Conservation (phyloP, 2,888 invertebrate species). For the Minunthozetes semirufus region DNA sequence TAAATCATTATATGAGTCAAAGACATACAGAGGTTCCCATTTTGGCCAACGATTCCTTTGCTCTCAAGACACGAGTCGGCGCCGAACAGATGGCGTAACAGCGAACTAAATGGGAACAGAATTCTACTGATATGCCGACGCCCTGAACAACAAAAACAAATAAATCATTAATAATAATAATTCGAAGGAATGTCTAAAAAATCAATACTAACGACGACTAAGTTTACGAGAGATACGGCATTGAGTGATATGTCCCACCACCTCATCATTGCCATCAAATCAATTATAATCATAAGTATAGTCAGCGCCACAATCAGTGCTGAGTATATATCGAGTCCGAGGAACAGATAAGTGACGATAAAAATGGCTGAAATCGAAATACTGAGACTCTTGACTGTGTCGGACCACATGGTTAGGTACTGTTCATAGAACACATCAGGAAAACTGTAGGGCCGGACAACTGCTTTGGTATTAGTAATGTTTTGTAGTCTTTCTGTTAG, state of each 20-base stretch:
- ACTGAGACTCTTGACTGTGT: constrained; percentile 50
- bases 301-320: constrained; percentile 50
- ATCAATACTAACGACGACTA: constrained; percentile 53
- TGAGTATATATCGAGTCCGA: constrained; percentile 53
- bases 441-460: constrained; percentile 47
- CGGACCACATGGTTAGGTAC: constrained; percentile 51
- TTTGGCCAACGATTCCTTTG: constrained; percentile 71
- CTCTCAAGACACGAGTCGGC: constrained; percentile 64
- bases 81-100: constrained; percentile 75
- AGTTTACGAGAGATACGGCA: constrained; percentile 55
- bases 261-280: constrained; percentile 54
- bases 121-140: constrained; percentile 95
- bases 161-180: not conserved
- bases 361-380: constrained; percentile 52
- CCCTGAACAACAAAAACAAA: constrained; percentile 57
- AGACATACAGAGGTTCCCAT: constrained; percentile 79
- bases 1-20: not conserved
- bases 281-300: constrained; percentile 51
- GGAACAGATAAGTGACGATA: constrained; percentile 47
- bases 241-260: constrained; percentile 54
- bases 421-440: constrained; percentile 56
- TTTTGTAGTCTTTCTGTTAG: constrained; percentile 61
- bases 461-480: constrained; percentile 46
- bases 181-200: not conserved
- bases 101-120: constrained; percentile 93